Evolutionary conservation across 2,113 vertebrate genomes (phyloP).

Genomic region (Peromyscus leucopus): DNA sequence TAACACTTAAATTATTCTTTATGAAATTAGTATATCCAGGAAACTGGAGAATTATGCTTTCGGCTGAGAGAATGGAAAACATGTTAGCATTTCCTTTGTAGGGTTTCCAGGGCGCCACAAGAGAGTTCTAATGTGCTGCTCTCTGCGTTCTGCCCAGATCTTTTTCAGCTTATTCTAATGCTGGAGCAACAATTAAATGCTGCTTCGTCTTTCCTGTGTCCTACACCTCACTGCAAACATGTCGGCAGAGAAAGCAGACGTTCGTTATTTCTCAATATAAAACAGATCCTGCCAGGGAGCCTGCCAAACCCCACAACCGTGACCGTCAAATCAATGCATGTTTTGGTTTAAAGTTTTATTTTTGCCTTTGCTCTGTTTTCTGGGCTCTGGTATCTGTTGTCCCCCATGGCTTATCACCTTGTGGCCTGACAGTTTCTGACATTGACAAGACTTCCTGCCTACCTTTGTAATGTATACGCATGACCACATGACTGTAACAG

Average conservation of each 20-base stretch:
- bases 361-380: conserved; percentile 57
- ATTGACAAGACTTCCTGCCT: conserved; percentile 44
- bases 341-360: conserved; percentile 74
- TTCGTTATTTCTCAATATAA: conserved; percentile 66
- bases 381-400: conserved; percentile 67
- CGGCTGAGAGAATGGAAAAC: conserved; percentile 74
- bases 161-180: conserved; percentile 71
- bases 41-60: conserved; percentile 77
- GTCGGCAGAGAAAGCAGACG: conserved; percentile 52
- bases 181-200: conserved; percentile 69
- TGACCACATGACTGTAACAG: conserved; percentile 45
- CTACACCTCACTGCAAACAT: conserved; percentile 64
- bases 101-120: conserved; percentile 73
- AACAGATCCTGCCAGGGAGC: conserved; percentile 61
- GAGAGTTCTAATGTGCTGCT: conserved; percentile 71
- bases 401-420: conserved; percentile 55
- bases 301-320: conserved; percentile 66
- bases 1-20: conserved; percentile 78
- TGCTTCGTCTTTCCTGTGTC: conserved; percentile 62
- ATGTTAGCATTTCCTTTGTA: conserved; percentile 71
- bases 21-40: conserved; percentile 80
- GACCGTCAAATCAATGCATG: conserved; percentile 67
- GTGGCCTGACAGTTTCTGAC: conserved; percentile 55
- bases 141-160: conserved; percentile 68
- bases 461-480: conserved; percentile 37